A percentile compares a stretch with the other conserved stretches of the same genome.
phyloP scores from a whole-genome alignment of 2,113 vertebrate species.

The Gadus macrocephalus region DNA sequence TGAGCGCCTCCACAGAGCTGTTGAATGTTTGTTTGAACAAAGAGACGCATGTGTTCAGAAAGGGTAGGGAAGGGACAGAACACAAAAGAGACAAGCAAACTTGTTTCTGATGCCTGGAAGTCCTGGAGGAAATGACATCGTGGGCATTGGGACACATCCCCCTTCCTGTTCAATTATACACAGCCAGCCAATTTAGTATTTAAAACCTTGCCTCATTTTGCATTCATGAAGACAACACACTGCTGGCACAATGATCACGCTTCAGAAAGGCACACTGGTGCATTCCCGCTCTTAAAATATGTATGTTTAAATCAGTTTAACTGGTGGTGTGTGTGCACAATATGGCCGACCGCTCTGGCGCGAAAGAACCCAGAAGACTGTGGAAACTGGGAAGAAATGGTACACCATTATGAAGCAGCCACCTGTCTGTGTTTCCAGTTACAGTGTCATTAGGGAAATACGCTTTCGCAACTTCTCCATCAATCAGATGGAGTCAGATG shows the following conservation, averaged over 20 bases:
- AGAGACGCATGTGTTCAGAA: background rate
- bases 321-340: conserved; percentile 27
- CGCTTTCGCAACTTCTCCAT: conserved; percentile 18
- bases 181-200: conserved; percentile 46
- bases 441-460: conserved; percentile 25
- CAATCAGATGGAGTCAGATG: conserved; percentile 33
- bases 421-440: conserved; percentile 33
- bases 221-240: conserved; percentile 47
- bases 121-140: conserved; percentile 51
- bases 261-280: conserved; percentile 18
- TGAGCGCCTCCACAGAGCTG: background rate
- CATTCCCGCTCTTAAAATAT: conserved; percentile 31
- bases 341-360: conserved; percentile 24
- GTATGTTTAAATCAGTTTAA: conserved; percentile 43
- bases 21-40: background rate
- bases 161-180: conserved; percentile 51
- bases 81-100: conserved; percentile 1
- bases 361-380: conserved; percentile 19
- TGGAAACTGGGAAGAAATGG: conserved; percentile 27
- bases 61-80: background rate
- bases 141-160: conserved; percentile 31
- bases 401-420: conserved; percentile 25
- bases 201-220: conserved; percentile 50
- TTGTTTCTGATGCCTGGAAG: conserved; percentile 11
- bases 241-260: conserved; percentile 48